Conservation (phyloP, 2,113 vertebrate genomes). For the Vanacampus margaritifer region DNA sequence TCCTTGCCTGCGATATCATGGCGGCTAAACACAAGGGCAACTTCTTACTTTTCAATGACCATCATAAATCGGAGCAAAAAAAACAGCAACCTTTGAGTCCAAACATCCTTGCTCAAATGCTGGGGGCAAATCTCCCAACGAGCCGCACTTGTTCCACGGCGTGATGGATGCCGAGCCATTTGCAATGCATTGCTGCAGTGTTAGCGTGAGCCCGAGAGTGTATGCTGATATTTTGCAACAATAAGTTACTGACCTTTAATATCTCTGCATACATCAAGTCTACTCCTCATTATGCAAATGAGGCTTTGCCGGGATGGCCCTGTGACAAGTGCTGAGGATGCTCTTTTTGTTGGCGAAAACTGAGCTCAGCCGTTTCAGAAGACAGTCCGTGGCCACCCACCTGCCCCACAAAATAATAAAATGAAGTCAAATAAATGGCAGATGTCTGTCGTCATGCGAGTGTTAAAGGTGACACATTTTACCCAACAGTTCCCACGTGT, state of each 20-base stretch:
- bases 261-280: not conserved
- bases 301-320: not conserved
- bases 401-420: not conserved
- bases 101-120: not conserved
- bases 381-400: constrained; percentile 25
- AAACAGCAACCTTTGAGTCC: not conserved
- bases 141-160: not conserved
- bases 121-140: not conserved
- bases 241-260: not conserved
- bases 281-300: not conserved
- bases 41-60: constrained; percentile 15
- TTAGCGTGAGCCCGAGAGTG: not conserved
- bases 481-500: not conserved
- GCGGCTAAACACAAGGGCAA: constrained; percentile 38
- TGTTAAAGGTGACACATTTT: constrained; percentile 21
- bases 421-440: constrained; percentile 30
- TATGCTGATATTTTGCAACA: not conserved
- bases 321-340: not conserved
- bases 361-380: constrained; percentile 21
- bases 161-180: constrained; percentile 4
- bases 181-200: not conserved
- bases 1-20: constrained; percentile 42
- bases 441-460: constrained; percentile 43
- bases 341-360: constrained; percentile 13
- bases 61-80: not conserved